A percentile compares a stretch with the other conserved stretches of the same genome.
Evolutionary conservation across 2,888 invertebrate genomes (phyloP).

Genomic region (Aethes cnicana): DNA sequence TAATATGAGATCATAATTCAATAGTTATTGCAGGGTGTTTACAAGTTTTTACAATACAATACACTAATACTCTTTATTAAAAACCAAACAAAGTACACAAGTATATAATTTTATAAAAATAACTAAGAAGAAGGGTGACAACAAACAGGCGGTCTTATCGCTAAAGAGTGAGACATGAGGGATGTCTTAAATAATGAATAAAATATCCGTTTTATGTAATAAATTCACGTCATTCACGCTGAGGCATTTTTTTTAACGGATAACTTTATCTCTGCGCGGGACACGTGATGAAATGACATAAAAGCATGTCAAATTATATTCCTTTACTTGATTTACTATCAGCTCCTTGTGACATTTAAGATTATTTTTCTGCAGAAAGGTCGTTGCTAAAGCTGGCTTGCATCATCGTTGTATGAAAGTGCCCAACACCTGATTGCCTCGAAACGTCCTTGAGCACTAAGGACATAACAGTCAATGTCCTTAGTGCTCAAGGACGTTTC

Average conservation of each 20-base stretch:
- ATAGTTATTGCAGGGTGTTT: too few species aligned
- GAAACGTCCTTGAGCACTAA: neutral
- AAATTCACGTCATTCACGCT: too few species aligned
- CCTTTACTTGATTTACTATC: conserved; percentile 7
- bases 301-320: conserved; percentile 18
- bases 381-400: conserved; percentile 6
- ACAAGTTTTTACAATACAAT: too few species aligned
- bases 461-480: neutral
- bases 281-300: conserved; percentile 16
- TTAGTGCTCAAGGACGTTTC: neutral
- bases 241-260: conserved; percentile 18
- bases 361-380: conserved; percentile 1
- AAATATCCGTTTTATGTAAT: too few species aligned
- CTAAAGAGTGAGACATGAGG: too few species aligned
- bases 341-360: neutral
- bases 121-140: too few species aligned
- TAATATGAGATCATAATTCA: too few species aligned
- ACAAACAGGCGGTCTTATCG: too few species aligned
- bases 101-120: too few species aligned
- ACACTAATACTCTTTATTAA: too few species aligned
- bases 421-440: conserved; percentile 7
- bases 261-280: conserved; percentile 10
- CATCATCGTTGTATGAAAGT: conserved; percentile 1
- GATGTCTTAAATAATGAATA: too few species aligned
- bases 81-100: too few species aligned